Percentiles rank a stretch among this genome's conserved stretches.
Evolutionary conservation across 2,797 vertebrate genomes (phyloP).

Genomic region (Acipenser oxyrinchus): DNA sequence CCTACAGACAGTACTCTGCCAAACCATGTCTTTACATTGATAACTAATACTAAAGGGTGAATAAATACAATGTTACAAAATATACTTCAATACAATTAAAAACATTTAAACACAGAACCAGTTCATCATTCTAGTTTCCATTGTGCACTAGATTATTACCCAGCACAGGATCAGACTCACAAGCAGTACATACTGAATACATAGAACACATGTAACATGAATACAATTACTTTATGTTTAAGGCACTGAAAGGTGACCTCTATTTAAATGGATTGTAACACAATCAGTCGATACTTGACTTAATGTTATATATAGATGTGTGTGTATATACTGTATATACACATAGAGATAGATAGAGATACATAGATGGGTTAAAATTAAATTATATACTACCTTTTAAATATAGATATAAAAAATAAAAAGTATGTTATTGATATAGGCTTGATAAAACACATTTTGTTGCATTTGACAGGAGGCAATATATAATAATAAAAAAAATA

Average conservation of each 20-base stretch:
- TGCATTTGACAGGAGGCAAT: slow-evolving; percentile 1
- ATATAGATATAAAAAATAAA: slow-evolving; percentile 1
- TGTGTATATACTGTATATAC: neutral
- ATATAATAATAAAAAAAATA: too few relatives aligned
- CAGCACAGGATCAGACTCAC: too few relatives aligned
- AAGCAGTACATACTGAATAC: too few relatives aligned
- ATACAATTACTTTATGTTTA: neutral
- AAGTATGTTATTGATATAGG: neutral
- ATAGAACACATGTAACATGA: neutral
- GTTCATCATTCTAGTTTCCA: too few relatives aligned
- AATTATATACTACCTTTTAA: slow-evolving; percentile 6
- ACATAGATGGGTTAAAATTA: neutral
- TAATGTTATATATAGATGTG: neutral
- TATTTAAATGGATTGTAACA: slow-evolving; percentile 5
- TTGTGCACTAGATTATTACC: too few relatives aligned
- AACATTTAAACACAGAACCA: too few relatives aligned
- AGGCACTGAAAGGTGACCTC: slow-evolving; percentile 14
- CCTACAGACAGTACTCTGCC: too few relatives aligned
- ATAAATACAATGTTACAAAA: too few relatives aligned
- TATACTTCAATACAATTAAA: too few relatives aligned
- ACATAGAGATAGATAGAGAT: slow-evolving; percentile 4
- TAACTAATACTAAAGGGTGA: too few relatives aligned
- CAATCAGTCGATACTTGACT: neutral
- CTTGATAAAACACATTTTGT: slow-evolving; percentile 7
- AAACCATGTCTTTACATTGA: too few relatives aligned